These are phyloP conservation scores for Biston stratarius DNA, from an alignment of 2,888 invertebrate genomes.

Conservation along the genomic window DNA sequence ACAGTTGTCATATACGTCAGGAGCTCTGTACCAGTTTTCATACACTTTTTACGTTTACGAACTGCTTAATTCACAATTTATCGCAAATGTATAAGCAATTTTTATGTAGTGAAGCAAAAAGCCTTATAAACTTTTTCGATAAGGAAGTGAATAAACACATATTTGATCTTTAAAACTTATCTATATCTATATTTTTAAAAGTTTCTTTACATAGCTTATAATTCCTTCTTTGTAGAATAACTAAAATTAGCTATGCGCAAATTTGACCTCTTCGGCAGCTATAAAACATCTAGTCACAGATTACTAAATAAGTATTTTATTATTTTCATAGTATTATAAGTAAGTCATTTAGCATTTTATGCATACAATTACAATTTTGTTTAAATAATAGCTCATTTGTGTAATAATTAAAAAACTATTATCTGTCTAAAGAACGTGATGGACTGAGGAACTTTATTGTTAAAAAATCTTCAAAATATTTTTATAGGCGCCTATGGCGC, in stretches of 20 bases:
- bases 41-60: no score
- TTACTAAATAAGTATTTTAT: neutral
- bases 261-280: neutral
- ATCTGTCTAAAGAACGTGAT: neutral
- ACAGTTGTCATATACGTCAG: no score
- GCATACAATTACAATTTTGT: neutral
- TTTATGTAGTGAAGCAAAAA: no score
- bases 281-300: neutral
- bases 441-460: constrained; percentile 1
- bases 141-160: neutral
- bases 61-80: no score
- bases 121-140: no score
- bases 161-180: neutral
- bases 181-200: neutral
- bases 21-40: no score
- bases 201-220: neutral
- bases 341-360: neutral
- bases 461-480: neutral
- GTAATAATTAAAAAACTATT: constrained; percentile 3
- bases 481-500: constrained; percentile 5
- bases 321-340: neutral
- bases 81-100: no score
- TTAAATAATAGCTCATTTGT: constrained; percentile 14
- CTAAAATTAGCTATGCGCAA: neutral
- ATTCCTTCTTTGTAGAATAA: neutral